phyloP scores from a whole-genome alignment of 2,113 vertebrate genomes.

The Fregata magnificens region DNA sequence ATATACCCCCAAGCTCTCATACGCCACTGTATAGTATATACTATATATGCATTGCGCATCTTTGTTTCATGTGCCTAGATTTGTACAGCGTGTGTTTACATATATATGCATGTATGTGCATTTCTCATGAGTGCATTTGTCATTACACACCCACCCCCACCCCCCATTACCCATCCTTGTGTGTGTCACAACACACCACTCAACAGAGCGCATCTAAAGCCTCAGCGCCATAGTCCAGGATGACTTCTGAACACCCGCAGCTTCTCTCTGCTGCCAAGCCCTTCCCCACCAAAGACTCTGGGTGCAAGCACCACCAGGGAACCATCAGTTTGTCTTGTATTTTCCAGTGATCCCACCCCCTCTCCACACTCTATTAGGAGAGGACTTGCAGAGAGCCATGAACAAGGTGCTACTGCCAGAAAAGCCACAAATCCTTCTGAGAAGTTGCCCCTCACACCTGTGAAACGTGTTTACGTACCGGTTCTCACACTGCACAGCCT shows the following conservation, averaged over 20 bases:
- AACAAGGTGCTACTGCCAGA: background rate
- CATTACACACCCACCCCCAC: background rate
- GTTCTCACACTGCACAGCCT: background rate
- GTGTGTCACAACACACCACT: accelerated
- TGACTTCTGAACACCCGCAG: background rate
- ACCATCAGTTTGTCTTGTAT: background rate
- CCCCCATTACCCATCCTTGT: accelerated
- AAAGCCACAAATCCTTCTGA: background rate
- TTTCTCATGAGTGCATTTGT: background rate
- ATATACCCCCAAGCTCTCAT: constrained; percentile 10
- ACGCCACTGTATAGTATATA: background rate
- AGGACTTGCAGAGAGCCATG: background rate
- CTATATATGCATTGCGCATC: background rate
- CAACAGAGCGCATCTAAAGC: background rate
- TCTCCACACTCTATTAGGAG: background rate
- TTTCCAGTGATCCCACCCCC: background rate
- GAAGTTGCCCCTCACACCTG: background rate
- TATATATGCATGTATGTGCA: background rate
- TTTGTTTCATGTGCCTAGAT: background rate
- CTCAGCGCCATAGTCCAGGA: background rate
- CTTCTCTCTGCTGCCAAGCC: background rate
- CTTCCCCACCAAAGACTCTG: background rate
- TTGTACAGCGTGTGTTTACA: background rate
- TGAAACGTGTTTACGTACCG: background rate
- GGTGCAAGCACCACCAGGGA: background rate